A percentile compares a stretch with the other conserved stretches of the same genome.
phyloP scores from a whole-genome alignment of 2,113 vertebrate species.

The Peromyscus maniculatus region DNA sequence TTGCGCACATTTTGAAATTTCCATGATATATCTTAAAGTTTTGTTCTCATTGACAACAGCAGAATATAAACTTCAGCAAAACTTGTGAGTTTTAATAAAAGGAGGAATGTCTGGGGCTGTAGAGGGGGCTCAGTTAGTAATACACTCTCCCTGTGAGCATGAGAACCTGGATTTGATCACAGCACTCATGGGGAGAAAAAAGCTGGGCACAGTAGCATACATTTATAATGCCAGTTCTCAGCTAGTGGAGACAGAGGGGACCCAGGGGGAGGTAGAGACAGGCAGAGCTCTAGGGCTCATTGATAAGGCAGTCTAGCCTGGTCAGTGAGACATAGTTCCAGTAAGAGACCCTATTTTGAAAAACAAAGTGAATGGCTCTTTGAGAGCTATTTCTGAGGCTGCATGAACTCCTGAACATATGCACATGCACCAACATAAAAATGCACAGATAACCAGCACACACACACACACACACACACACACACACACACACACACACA shows the following conservation, averaged over 20 bases:
- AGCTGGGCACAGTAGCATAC: neutral
- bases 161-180: neutral
- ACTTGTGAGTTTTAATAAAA: neutral
- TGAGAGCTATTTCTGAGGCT: neutral
- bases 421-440: too few species aligned
- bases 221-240: neutral
- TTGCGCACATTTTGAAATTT: neutral
- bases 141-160: neutral
- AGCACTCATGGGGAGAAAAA: neutral
- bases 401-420: neutral
- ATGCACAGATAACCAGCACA: neutral
- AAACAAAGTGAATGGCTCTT: neutral
- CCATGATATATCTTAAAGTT: neutral
- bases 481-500: neutral
- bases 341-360: neutral
- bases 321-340: neutral
- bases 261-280: neutral
- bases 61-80: neutral
- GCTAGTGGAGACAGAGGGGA: neutral
- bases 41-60: neutral
- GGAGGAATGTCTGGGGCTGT: neutral
- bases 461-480: neutral
- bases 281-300: neutral
- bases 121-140: neutral
- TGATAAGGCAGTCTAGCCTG: too few species aligned